Evolutionary conservation across 2,113 vertebrate genomes (phyloP), one percentile per base, ranked within the genome.

Genomic region (Centropus bengalensis): DNA sequence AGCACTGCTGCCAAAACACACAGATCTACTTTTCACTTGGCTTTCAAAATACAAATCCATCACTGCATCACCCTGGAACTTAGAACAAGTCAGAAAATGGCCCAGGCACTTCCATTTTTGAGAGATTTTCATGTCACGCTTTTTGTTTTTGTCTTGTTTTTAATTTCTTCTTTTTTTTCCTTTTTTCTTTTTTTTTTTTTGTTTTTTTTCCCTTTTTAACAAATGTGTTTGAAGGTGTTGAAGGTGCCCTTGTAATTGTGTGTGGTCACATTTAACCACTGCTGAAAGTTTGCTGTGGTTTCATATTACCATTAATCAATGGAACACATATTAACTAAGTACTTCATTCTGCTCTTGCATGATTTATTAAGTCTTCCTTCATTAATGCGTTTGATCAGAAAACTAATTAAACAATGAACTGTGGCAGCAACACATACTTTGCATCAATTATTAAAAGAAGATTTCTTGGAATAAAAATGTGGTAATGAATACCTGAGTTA

Each of bases 331-430:
- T 96, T 98, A 98, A 98, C 97, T 95, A 98, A 98, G 87, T 81
- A 74, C 88, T 97, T 96, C 15, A 0, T 95, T 97, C 81, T 95
- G 87, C 93, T 96, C 66, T 73, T 83, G 92, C 96, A 95, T 98
- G 96, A 98, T 97, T 97, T 97, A 97, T 98, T 97, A 96, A 62
- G 69, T 91, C 91, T 97, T 88, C 83, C 89, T 97, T 97, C 95
- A 93, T 97, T 98, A 98, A 97, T 93, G 91, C 97, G 78, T 97
- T 98, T 98, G 97, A 98, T 97, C 95, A 97, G 94, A 96, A 98
- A 98, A 97, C 96, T 97, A 97, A 98, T 98, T 98, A 97, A 97
- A 95, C 94, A 94, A 93, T 86, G 86, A 97, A 96, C 88, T 95
- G 93, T 95, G 84, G 87, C 88, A 71, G 93, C 86, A 97, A 97